Evolutionary conservation across 2,113 vertebrate species (phyloP).

Genomic region (Istiophorus platypterus): DNA sequence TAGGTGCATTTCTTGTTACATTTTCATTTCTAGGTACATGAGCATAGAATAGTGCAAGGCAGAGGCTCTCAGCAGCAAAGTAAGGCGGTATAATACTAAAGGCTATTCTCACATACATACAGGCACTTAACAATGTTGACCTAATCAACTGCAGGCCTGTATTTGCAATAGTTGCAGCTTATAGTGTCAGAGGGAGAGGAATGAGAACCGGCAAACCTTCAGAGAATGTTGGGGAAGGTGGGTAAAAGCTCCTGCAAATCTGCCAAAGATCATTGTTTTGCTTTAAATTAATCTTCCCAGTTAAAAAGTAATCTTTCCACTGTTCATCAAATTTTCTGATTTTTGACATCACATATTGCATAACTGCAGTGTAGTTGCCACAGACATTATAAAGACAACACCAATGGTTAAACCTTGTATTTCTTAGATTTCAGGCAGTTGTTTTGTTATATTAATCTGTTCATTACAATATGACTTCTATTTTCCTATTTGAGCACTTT

Average conservation of each 20-base stretch:
- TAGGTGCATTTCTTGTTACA: slow-evolving; percentile 17
- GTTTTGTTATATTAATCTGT: slow-evolving; percentile 8
- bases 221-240: slow-evolving; percentile 20
- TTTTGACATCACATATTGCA: slow-evolving; percentile 25
- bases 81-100: slow-evolving; percentile 46
- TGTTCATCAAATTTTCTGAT: slow-evolving; percentile 34
- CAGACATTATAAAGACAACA: slow-evolving; percentile 10
- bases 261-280: slow-evolving; percentile 38
- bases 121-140: slow-evolving; percentile 66
- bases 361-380: slow-evolving; percentile 5
- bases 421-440: neutral
- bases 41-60: slow-evolving; percentile 7
- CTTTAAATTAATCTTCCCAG: slow-evolving; percentile 8
- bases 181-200: slow-evolving; percentile 21
- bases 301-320: slow-evolving; percentile 20
- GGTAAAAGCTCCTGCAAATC: slow-evolving; percentile 23
- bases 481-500: neutral
- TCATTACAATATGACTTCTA: slow-evolving; percentile 16
- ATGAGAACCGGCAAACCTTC: slow-evolving; percentile 23
- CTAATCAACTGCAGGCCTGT: slow-evolving; percentile 55
- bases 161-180: slow-evolving; percentile 55
- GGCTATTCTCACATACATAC: slow-evolving; percentile 44
- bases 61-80: neutral
- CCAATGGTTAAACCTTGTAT: neutral
- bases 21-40: slow-evolving; percentile 44